phyloP scores from a whole-genome alignment of 2,888 invertebrate genomes.

The Arctia plantaginis region DNA sequence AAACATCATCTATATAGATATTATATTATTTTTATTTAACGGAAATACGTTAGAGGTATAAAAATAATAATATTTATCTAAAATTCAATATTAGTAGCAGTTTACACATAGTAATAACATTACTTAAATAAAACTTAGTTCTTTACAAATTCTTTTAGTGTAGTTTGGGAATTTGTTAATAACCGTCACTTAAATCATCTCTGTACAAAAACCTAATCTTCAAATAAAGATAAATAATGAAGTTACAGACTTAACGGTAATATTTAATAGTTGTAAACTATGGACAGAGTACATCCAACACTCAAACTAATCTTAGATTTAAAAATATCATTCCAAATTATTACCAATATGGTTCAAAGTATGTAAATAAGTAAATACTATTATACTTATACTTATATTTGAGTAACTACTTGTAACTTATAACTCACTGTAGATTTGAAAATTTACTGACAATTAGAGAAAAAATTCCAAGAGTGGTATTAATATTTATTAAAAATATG shows the following conservation, averaged over 20 bases:
- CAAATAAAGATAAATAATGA: neutral
- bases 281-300: slow-evolving; percentile 21
- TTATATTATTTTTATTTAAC: neutral
- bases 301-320: slow-evolving; percentile 21
- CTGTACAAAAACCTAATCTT: neutral
- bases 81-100: neutral
- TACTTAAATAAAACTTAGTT: neutral
- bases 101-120: neutral
- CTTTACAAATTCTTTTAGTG: too few species aligned
- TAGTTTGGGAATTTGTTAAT: neutral
- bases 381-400: slow-evolving; percentile 53
- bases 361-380: slow-evolving; percentile 50
- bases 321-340: slow-evolving; percentile 44
- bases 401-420: slow-evolving; percentile 35
- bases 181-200: neutral
- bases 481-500: neutral
- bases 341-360: slow-evolving; percentile 38
- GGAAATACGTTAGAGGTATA: neutral
- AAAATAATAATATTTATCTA: neutral
- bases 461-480: neutral
- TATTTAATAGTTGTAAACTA: neutral
- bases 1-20: neutral
- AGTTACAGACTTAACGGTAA: neutral
- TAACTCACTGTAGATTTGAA: slow-evolving; percentile 26
- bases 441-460: slow-evolving; percentile 6